Evolutionary conservation across 2,113 vertebrate genomes (phyloP).

Genomic region (Crotalus horridus): DNA sequence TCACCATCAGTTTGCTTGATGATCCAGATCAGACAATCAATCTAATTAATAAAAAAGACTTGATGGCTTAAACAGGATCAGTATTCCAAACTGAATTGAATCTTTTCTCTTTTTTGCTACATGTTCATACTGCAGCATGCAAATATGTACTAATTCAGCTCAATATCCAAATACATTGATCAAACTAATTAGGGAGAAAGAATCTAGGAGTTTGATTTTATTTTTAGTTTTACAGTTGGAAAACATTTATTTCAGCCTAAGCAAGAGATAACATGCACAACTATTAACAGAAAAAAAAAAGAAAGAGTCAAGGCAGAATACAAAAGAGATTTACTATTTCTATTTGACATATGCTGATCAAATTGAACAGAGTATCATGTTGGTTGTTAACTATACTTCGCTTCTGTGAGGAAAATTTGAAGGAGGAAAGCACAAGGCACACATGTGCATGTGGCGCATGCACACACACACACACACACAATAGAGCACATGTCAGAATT

Average conservation of each 20-base stretch:
- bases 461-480: not conserved
- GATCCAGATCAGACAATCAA: not conserved
- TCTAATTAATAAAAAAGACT: not conserved
- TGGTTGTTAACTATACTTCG: not conserved
- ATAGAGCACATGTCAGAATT: not conserved
- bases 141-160: not conserved
- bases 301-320: not conserved
- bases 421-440: not conserved
- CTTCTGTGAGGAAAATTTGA: not conserved
- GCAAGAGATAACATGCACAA: not conserved
- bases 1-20: not conserved
- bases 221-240: conserved; percentile 13
- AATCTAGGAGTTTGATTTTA: not conserved
- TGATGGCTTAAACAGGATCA: not conserved
- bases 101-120: not conserved
- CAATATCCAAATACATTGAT: not conserved
- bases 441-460: too few relatives aligned
- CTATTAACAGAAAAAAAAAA: not conserved
- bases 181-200: not conserved
- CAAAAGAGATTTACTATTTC: not conserved
- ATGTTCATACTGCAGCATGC: not conserved
- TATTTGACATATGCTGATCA: not conserved
- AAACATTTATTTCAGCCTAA: not conserved
- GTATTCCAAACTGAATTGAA: not conserved
- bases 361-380: not conserved